Evolutionary conservation across 2,797 vertebrate genomes (phyloP), one percentile per base, ranked within the genome.

Genomic region (Sebastes melanostomus): DNA sequence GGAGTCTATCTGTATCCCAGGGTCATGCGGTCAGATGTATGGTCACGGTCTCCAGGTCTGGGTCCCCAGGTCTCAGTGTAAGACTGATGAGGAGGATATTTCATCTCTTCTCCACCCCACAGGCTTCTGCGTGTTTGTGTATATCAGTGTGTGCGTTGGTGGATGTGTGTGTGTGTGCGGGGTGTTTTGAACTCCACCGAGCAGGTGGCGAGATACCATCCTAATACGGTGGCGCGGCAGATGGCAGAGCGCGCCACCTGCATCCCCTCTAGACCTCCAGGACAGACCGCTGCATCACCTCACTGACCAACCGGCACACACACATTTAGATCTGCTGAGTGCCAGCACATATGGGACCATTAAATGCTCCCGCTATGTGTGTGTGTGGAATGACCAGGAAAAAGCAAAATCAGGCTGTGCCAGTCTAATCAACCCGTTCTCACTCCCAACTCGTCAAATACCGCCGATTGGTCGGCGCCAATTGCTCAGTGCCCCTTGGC

Each of bases 201-300:
- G 88, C 89, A 93, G 91, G 86, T 93, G 92, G 81, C 82, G 85
- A 88, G 78, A 87, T 77, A 86, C 68, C 2, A 42, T 80, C 73
- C 77, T 93, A 92, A 92, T 93, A 86, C 8, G 66, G 69, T 82
- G 58, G 86, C 74, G 66, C 8, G 55, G 77, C 91, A 93, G 91
- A 93, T 93, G 91, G 92, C 69, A 42, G 84, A 86, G 66, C 3
- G 2, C 29, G 75, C 88, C 94, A 95, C 92, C 91, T 93, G 93
- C 90, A 91, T 83, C 86, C 85, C 83, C 84, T 80, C 85, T 70
- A 76, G 85, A 92, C 88, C 88, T 88, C 59, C 75, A 92, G 91
- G 89, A 90, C 84, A 85, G 82, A 85, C 63, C 66, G 46, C 55
- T 27, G 16, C 63, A 84, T 89, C 87, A 88, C 66, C 81, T 80